Conservation (phyloP, 1,140 invertebrate species). For the Kradibia gibbosae region DNA sequence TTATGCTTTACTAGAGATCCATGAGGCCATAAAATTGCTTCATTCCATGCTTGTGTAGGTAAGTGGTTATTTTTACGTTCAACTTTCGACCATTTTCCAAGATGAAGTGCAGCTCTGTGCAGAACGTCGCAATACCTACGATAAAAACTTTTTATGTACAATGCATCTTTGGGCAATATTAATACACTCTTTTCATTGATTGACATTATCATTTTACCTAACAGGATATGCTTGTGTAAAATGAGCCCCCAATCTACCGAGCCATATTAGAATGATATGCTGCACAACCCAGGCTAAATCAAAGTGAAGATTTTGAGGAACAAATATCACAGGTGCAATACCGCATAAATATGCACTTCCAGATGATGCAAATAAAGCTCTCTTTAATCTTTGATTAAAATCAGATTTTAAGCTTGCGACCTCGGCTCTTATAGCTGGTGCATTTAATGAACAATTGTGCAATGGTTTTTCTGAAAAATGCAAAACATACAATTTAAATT, state of each 20-base stretch:
- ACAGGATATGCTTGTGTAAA: constrained; percentile 84
- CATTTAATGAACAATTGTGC: constrained; percentile 82
- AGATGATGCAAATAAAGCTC: constrained; percentile 91
- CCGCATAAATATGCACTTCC: constrained; percentile 92
- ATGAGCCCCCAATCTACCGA: constrained; percentile 87
- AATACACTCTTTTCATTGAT: background rate
- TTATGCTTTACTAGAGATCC: constrained; percentile 87
- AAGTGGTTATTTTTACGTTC: constrained; percentile 78
- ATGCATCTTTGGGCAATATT: background rate
- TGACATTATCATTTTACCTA: constrained; percentile 61
- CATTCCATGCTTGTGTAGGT: constrained; percentile 81
- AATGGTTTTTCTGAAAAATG: constrained; percentile 72
- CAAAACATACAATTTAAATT: too few species aligned
- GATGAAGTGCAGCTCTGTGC: constrained; percentile 89
- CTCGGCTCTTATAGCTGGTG: constrained; percentile 84
- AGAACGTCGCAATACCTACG: constrained; percentile 88
- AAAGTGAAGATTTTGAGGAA: constrained; percentile 86
- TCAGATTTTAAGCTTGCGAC: constrained; percentile 88
- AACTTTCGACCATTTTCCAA: constrained; percentile 88
- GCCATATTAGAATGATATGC: constrained; percentile 86
- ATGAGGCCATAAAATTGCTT: constrained; percentile 81
- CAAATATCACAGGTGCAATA: constrained; percentile 85
- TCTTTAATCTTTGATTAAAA: constrained; percentile 91
- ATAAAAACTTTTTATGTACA: too few species aligned
- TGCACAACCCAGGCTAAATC: constrained; percentile 88